These are phyloP conservation scores for Caenorhabditis wallacei DNA, from an alignment of 2,888 invertebrate genomes.

Conservation along the genomic window DNA sequence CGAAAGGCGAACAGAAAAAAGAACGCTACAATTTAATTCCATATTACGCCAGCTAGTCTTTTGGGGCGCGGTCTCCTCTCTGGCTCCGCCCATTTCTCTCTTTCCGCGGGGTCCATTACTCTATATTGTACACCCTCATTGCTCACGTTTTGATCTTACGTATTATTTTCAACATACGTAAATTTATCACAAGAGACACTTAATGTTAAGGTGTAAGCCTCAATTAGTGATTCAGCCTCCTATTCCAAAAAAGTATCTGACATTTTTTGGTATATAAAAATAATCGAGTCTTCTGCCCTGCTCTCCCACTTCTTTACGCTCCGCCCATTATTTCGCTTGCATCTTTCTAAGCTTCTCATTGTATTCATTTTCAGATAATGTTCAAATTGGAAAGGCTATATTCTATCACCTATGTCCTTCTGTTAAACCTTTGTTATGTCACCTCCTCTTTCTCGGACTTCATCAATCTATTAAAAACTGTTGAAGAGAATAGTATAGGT, in stretches of 20 bases:
- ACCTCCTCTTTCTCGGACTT: conserved; percentile 11
- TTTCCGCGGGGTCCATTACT: conserved; percentile 36
- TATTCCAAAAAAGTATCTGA: conserved; percentile 34
- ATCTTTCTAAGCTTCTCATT: background rate
- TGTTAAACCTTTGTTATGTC: conserved; percentile 36
- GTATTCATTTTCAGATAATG: conserved; percentile 32
- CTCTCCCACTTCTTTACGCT: conserved; percentile 4
- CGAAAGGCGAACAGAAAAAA: background rate
- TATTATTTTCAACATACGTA: conserved; percentile 31
- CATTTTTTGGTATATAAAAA: conserved; percentile 37
- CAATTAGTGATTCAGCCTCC: conserved; percentile 46
- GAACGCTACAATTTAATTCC: conserved; percentile 8
- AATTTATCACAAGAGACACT: conserved; percentile 20
- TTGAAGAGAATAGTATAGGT: conserved; percentile 28
- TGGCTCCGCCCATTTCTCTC: conserved; percentile 21
- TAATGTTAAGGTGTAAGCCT: conserved; percentile 13
- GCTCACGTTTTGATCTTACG: conserved; percentile 10
- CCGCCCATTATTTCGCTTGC: background rate
- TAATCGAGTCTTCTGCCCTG: conserved; percentile 1
- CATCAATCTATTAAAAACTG: conserved; percentile 22
- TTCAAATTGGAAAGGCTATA: conserved; percentile 41
- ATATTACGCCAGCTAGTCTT: conserved; percentile 24
- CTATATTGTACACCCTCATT: background rate
- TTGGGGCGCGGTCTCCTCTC: conserved; percentile 41
- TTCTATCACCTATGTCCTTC: conserved; percentile 5